phyloP scores from a whole-genome alignment of 2,797 vertebrate species.

The Miichthys miiuy region DNA sequence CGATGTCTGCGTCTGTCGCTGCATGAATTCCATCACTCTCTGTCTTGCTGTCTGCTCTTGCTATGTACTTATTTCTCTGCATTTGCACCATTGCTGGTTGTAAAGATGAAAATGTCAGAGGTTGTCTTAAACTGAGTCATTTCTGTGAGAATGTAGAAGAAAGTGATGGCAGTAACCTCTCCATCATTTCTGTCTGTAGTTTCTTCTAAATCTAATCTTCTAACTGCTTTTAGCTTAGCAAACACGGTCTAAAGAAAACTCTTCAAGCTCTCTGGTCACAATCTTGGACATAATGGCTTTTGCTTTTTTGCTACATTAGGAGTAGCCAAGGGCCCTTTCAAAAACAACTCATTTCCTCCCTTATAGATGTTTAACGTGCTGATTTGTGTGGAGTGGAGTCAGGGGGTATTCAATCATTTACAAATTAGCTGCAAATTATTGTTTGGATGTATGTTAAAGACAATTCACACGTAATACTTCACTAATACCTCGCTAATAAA shows the following conservation, averaged over 20 bases:
- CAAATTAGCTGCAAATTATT: constrained; percentile 12
- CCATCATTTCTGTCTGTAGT: not conserved
- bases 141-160: not conserved
- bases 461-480: not conserved
- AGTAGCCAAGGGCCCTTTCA: not conserved
- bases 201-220: not conserved
- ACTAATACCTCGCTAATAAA: not conserved
- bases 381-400: not conserved
- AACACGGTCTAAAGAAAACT: not conserved
- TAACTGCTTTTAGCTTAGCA: not conserved
- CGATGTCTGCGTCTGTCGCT: constrained; percentile 9
- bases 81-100: not conserved
- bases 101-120: not conserved
- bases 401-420: constrained; percentile 6
- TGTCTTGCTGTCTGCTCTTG: not conserved
- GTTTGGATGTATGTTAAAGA: constrained; percentile 1
- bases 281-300: not conserved
- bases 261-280: not conserved
- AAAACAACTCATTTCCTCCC: constrained; percentile 4
- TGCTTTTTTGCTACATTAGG: not conserved
- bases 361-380: not conserved
- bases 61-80: not conserved
- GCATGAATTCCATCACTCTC: constrained; percentile 13
- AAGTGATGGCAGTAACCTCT: not conserved
- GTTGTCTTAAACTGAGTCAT: not conserved